A percentile compares a stretch with the other conserved stretches of the same genome.
Conservation (phyloP, 2,888 invertebrate genomes). For the Agrochola lota region DNA sequence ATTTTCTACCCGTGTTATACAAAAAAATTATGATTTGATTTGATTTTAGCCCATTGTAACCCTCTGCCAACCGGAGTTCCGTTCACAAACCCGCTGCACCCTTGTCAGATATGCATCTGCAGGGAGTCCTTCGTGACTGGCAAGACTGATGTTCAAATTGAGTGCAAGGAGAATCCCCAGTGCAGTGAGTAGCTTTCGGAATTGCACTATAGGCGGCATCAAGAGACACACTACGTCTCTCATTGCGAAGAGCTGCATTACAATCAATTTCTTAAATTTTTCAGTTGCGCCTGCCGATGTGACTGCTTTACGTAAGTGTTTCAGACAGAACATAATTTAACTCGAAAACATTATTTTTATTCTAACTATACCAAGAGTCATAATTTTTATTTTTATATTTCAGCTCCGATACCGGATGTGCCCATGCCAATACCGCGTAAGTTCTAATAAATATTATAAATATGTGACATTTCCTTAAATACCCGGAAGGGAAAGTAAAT, state of each 20-base stretch:
- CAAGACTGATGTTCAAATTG: slow-evolving; percentile 73
- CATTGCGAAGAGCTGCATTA: neutral
- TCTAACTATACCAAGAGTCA: neutral
- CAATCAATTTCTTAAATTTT: neutral
- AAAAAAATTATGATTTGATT: neutral
- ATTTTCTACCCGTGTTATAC: neutral
- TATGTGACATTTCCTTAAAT: neutral
- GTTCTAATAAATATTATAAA: slow-evolving; percentile 40
- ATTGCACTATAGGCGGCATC: neutral
- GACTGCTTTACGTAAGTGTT: slow-evolving; percentile 68
- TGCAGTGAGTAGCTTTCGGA: slow-evolving; percentile 75
- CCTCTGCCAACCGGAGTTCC: slow-evolving; percentile 78
- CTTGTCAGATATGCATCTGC: slow-evolving; percentile 84
- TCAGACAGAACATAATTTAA: neutral
- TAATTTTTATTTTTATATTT: slow-evolving; percentile 47
- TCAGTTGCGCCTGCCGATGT: slow-evolving; percentile 68
- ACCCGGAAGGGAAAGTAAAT: slow-evolving; percentile 1
- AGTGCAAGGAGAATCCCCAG: slow-evolving; percentile 77
- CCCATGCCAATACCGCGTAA: slow-evolving; percentile 67
- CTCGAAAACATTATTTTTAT: neutral
- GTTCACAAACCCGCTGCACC: slow-evolving; percentile 82
- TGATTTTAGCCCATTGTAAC: slow-evolving; percentile 72
- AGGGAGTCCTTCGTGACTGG: slow-evolving; percentile 67
- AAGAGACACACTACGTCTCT: neutral
- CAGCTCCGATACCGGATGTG: slow-evolving; percentile 66